Percentiles rank a stretch among this genome's conserved stretches.
Conservation (phyloP, 2,797 vertebrate species). For the Euthynnus affinis region DNA sequence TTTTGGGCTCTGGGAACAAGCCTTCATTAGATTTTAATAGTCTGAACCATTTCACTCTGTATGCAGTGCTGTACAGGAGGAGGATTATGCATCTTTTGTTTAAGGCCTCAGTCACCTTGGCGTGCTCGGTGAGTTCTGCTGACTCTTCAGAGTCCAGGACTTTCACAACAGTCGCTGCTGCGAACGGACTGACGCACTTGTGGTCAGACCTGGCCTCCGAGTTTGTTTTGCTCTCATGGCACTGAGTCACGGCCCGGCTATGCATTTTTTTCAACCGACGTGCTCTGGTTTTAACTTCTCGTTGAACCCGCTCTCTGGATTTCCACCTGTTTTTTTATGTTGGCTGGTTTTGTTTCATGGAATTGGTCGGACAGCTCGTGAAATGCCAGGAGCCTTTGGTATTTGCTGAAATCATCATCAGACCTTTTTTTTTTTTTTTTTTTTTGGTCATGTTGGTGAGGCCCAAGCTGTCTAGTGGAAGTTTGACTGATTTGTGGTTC, state of each 20-base stretch:
- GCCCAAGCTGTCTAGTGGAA: constrained; percentile 29
- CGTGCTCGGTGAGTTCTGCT: constrained; percentile 33
- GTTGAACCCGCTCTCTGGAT: constrained; percentile 56
- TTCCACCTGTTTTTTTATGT: constrained; percentile 59
- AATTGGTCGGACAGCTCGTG: constrained; percentile 7
- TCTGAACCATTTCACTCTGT: background rate
- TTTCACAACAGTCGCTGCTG: constrained; percentile 62
- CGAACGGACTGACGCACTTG: constrained; percentile 71
- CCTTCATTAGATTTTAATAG: too few relatives aligned
- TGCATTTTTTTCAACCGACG: constrained; percentile 22
- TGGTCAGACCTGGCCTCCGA: constrained; percentile 66
- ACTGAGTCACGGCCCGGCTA: constrained; percentile 50
- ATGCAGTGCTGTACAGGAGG: background rate
- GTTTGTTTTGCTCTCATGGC: constrained; percentile 75
- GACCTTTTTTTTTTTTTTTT: too few relatives aligned
- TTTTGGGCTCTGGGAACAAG: too few relatives aligned
- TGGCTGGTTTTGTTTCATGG: constrained; percentile 43
- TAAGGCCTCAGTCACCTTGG: constrained; percentile 26
- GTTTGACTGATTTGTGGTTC: constrained; percentile 59
- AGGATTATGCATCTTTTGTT: background rate
- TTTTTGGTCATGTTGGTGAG: constrained; percentile 16
- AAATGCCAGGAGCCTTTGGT: constrained; percentile 65
- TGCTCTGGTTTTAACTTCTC: constrained; percentile 57
- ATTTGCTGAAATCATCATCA: constrained; percentile 60
- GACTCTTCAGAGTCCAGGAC: constrained; percentile 65